Evolutionary conservation across 2,888 invertebrate species (phyloP).

Genomic region (Pherbina coryleti): DNA sequence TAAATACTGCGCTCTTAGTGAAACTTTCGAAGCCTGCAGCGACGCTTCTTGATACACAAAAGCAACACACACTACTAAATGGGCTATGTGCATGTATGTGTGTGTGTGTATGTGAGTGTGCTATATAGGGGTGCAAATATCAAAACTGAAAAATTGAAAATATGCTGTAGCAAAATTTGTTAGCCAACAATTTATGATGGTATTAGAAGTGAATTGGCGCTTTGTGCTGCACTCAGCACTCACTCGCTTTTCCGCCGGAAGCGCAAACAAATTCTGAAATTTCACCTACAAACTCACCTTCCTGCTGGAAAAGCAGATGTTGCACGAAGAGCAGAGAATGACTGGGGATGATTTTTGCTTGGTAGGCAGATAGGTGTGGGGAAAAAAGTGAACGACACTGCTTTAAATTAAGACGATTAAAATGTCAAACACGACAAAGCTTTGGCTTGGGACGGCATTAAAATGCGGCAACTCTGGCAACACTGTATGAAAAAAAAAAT

Average conservation of each 20-base stretch:
- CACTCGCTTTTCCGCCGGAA: neutral
- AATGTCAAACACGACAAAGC: slow-evolving; percentile 65
- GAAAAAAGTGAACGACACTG: slow-evolving; percentile 1
- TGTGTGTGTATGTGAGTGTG: neutral
- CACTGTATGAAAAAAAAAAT: neutral
- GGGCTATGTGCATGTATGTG: neutral
- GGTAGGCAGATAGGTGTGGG: neutral
- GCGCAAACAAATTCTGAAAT: neutral
- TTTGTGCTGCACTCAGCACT: neutral
- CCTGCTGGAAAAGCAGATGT: neutral
- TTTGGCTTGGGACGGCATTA: slow-evolving; percentile 47
- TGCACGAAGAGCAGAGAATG: neutral
- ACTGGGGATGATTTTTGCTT: neutral
- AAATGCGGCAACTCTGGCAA: neutral
- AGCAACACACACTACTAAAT: too few relatives aligned
- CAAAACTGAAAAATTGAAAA: slow-evolving; percentile 30
- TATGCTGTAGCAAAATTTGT: slow-evolving; percentile 23
- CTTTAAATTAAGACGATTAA: slow-evolving; percentile 64
- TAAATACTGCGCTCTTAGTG: too few relatives aligned
- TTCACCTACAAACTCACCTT: slow-evolving; percentile 3
- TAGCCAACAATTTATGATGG: slow-evolving; percentile 26
- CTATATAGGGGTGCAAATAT: neutral
- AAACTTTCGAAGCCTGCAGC: neutral
- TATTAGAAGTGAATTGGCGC: slow-evolving; percentile 20
- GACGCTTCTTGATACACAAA: neutral